A percentile compares a stretch with the other conserved stretches of the same genome.
These are phyloP conservation scores for Boloria euphrosyne DNA, from an alignment of 2,888 invertebrate genomes.

Conservation along the genomic window DNA sequence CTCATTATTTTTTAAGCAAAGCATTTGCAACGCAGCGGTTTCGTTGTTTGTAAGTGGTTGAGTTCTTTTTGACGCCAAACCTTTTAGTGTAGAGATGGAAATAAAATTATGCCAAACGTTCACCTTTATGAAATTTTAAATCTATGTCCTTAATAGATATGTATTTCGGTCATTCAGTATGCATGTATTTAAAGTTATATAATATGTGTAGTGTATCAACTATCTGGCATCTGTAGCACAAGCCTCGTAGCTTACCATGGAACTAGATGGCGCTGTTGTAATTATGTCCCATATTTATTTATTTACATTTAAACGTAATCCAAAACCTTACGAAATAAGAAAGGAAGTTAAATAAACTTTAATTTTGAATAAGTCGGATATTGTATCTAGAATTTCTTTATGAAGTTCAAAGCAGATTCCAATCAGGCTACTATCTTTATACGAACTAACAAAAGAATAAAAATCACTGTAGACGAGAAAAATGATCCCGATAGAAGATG, in stretches of 20 bases:
- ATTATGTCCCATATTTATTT: no score
- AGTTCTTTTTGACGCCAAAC: conserved; percentile 42
- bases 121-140: conserved; percentile 6
- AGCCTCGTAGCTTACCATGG: no score
- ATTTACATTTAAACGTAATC: neutral
- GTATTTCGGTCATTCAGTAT: neutral
- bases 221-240: no score
- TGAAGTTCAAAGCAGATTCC: conserved; percentile 49
- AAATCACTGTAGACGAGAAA: conserved; percentile 45
- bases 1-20: conserved; percentile 66
- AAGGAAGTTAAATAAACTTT: conserved; percentile 21
- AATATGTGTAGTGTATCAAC: no score
- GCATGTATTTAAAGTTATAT: no score
- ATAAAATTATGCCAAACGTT: conserved; percentile 30
- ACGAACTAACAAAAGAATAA: conserved; percentile 35
- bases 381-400: conserved; percentile 28
- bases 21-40: conserved; percentile 66
- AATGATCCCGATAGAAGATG: conserved; percentile 41
- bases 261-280: no score
- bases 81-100: conserved; percentile 30
- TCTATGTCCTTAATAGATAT: neutral
- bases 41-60: conserved; percentile 47
- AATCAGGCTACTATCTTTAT: conserved; percentile 52
- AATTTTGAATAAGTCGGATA: conserved; percentile 33
- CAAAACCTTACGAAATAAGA: conserved; percentile 5